Evolutionary conservation across 2,113 vertebrate genomes (phyloP), one percentile per base, ranked within the genome.

Genomic region (Bubo blakistoni): DNA sequence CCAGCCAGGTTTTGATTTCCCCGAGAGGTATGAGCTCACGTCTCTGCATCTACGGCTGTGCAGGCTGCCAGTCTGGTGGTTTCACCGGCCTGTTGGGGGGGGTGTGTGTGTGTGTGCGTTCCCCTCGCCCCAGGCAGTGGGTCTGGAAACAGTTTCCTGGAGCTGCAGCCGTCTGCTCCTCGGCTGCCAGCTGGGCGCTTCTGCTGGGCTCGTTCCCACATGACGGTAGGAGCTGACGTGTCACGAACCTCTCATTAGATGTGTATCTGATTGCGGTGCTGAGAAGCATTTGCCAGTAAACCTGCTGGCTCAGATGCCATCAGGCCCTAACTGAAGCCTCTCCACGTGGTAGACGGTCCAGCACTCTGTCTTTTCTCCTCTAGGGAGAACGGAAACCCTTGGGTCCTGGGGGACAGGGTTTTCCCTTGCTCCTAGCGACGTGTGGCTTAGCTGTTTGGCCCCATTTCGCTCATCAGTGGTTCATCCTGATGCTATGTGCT

Each of bases 11-110:
- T 94, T 65, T 57, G 57, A 57, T 91, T 86, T 97, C 70, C 46
- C 44, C 4, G 4, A 62, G 88, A 82, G 54, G 61, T 54, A n/a
- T n/a, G 78, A 94, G 78, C 83, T 95, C 73, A 55, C 0, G 0
- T 84, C 77, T 92, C 24, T 1, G 1, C 21, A 5, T 44, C 46
- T 62, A 42, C 0, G 1, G 85, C 66, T 0, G 0, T 36, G 58
- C 30, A 7, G 62, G 79, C 85, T 77, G 72, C 72, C 47, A 57
- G 85, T 16, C 40, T 0, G 0, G 47, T 63, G 78, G 34, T 81
- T 90, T 77, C 0, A 0, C 46, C 1, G 4, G 58, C 51, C 58
- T 61, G 4, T 47, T 54, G 32, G 72, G 16, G 44, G 4, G 44
- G 80, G 12, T 66, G 57, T 46, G 76, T 46, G 44, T 83, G 12